A percentile compares a stretch with the other conserved stretches of the same genome.
Conservation (phyloP, 2,888 invertebrate genomes). For the Lithophane ornitopus region DNA sequence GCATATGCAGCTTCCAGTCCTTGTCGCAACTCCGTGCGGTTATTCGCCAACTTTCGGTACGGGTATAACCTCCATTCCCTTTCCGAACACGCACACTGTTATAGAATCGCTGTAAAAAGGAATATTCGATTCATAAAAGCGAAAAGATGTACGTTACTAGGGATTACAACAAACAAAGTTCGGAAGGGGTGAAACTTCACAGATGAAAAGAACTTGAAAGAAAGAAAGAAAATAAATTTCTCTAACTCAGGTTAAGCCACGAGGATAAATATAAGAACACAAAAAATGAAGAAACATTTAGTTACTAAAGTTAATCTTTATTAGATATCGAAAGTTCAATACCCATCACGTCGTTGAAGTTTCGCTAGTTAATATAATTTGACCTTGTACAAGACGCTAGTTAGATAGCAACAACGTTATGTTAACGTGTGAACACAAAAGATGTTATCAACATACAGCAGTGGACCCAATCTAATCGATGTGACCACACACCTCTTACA, state of each 20-base stretch:
- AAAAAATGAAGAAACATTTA: too few relatives aligned
- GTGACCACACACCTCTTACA: not conserved
- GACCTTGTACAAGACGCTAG: not conserved
- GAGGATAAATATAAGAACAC: too few relatives aligned
- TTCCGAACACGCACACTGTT: slow-evolving; percentile 79
- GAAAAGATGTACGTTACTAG: not conserved
- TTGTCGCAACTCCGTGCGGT: not conserved
- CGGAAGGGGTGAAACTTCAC: not conserved
- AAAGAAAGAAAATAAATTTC: too few relatives aligned
- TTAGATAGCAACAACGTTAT: not conserved
- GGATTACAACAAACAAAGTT: not conserved
- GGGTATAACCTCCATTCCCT: slow-evolving; percentile 78
- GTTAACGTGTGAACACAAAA: not conserved
- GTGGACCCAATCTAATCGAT: not conserved
- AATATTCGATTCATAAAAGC: not conserved
- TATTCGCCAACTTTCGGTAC: slow-evolving; percentile 55
- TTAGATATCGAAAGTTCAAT: not conserved
- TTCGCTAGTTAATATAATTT: not conserved
- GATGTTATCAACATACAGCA: slow-evolving; percentile 3
- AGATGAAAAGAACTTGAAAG: not conserved
- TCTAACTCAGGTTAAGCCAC: too few relatives aligned
- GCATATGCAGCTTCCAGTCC: slow-evolving; percentile 5
- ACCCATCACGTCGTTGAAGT: not conserved
- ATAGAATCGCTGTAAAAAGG: slow-evolving; percentile 71
- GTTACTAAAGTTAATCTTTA: too few relatives aligned